Base-by-base conservation (phyloP, 2,113 vertebrate genomes). In the Thymallus thymallus region DNA sequence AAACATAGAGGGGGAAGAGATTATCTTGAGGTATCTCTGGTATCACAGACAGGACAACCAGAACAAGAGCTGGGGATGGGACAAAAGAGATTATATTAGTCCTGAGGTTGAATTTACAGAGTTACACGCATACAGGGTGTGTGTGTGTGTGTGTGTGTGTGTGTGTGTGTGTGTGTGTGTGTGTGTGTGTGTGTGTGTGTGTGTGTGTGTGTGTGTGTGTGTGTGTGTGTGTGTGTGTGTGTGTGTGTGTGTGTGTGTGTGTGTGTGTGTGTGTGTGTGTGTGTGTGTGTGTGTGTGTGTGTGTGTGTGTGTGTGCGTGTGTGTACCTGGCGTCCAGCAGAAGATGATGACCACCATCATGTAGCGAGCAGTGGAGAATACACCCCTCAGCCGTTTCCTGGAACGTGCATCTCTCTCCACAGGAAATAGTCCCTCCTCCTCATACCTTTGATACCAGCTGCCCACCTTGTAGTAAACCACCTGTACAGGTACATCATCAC, bases 261-360 rank as follows among this genome's bases (percentile, higher is more conserved):
- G n/a, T n/a, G n/a, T n/a, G n/a, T n/a, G n/a, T n/a, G n/a, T n/a
- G n/a, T n/a, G n/a, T n/a, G n/a, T n/a, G n/a, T n/a, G n/a, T n/a
- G n/a, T n/a, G n/a, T n/a, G n/a, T n/a, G 62, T 55, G 10, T 62
- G 23, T 62, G 29, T 61, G 35, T 46, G 29, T 65, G 45, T 45
- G 0, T 75, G 71, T 55, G 67, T 65, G n/a, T 41, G 32, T 70
- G 63, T 68, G 58, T 74, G 22, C n/a, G 45, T 74, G 18, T 66
- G 16, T 63, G 23, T 70, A 89, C 94, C 94, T 91, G 94, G 94
- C 0, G 79, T 18, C 94, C 94, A 95, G 82, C 94, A 95, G 85
- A 94, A 45, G 63, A 94, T 73, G 73, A 94, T 90, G 14, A 94
- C 88, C 73, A 93, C 45, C 77, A 94, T 84, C 90, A 94, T 94